Base-by-base conservation (phyloP, 1,140 invertebrate species). In the Diorhabda elongata region DNA sequence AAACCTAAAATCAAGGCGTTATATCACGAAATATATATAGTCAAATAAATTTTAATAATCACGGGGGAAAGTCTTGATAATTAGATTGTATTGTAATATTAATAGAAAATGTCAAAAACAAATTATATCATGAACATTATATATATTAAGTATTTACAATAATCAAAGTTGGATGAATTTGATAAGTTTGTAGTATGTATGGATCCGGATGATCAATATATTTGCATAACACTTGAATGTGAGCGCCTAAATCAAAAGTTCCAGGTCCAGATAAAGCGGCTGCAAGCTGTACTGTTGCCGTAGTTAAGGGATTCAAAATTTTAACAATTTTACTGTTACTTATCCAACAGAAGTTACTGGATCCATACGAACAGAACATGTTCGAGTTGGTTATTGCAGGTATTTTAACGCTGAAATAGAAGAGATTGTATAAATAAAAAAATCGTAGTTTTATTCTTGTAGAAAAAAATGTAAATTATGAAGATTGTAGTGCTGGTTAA, bases 261-360 rank as follows among this genome's bases (percentile, higher is more conserved):
- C 80, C 80, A n/a, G 79, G 76, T 58, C 68, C 66, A 41, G 75
- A 71, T 26, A 80, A 72, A 65, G 76, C 76, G 47, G 78, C 71
- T 70, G 76, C 69, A 6, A 81, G 63, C 45, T 69, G 41, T 4
- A 81, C 65, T 58, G 69, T 69, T 66, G 73, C 73, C 3, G 80
- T 78, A 11, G 73, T 74, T 42, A 79, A 71, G 42, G 80, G 77
- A 44, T 75, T 65, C 5, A 81, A 61, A 11, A 66, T 72, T 69
- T 64, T 74, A 11, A 75, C 69, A 4, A 70, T 71, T 63, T 75
- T 77, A 44, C 75, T 75, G 41, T 74, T 74, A 42, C 75, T 72
- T 47, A 80, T 63, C 80, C 80, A 81, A 62, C 75, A 75, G 58
- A 79, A 80, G 68, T 80, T 65, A 62, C 72, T 77, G 5, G 78